These are phyloP conservation scores for Lithobates sylvaticus DNA, from an alignment of 2,797 vertebrate species.

Conservation along the genomic window DNA sequence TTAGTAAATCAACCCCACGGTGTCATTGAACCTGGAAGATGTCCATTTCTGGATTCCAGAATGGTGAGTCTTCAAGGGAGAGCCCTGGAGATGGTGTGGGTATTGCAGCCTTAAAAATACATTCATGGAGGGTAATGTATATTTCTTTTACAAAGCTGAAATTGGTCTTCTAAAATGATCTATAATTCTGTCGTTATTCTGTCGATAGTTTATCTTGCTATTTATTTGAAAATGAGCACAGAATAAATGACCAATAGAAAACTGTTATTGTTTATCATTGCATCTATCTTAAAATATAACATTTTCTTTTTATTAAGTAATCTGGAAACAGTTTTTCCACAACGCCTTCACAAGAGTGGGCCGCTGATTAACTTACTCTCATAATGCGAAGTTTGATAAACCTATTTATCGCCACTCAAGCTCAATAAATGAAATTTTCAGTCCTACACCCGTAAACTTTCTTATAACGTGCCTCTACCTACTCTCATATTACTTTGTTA, in stretches of 20 bases:
- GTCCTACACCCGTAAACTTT: background rate
- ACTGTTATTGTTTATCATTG: too few relatives aligned
- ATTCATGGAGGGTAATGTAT: too few relatives aligned
- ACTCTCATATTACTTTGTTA: background rate
- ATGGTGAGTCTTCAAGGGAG: too few relatives aligned
- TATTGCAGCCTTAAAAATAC: too few relatives aligned
- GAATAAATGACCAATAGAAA: background rate
- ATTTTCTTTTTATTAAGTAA: slow-evolving; percentile 11
- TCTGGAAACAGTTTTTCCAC: background rate
- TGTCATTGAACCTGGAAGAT: too few relatives aligned
- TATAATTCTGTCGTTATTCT: background rate
- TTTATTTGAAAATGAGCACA: background rate
- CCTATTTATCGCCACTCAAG: slow-evolving; percentile 2
- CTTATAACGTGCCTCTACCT: background rate
- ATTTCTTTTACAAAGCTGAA: too few relatives aligned
- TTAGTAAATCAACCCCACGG: too few relatives aligned
- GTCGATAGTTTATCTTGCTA: background rate
- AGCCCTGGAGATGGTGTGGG: too few relatives aligned
- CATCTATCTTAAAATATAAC: background rate
- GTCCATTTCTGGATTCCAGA: too few relatives aligned
- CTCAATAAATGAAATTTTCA: slow-evolving; percentile 17
- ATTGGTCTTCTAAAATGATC: background rate
- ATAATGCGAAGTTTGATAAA: slow-evolving; percentile 3
- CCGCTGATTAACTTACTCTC: slow-evolving; percentile 6
- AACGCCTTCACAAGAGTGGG: background rate